These are phyloP conservation scores for Linyphia triangularis DNA, from an alignment of 2,888 invertebrate genomes.

Conservation along the genomic window DNA sequence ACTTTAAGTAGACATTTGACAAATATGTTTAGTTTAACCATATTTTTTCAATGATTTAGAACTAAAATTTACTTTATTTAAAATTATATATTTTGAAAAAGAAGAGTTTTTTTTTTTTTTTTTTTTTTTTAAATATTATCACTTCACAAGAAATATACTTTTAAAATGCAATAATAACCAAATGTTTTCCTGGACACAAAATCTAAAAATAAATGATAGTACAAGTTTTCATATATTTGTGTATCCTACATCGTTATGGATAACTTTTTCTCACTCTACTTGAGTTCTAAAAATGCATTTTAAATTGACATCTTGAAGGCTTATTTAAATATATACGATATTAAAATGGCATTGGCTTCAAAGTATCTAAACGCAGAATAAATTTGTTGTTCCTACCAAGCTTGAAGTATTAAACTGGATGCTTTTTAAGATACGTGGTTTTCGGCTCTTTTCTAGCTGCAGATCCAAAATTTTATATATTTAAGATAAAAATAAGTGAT, in stretches of 20 bases:
- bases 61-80: too few species aligned
- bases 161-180: too few species aligned
- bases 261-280: conserved; percentile 32
- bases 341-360: neutral
- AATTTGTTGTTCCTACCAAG: neutral
- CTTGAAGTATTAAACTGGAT: conserved; percentile 33
- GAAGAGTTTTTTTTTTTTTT: too few species aligned
- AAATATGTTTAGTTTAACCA: too few species aligned
- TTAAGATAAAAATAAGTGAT: conserved; percentile 7
- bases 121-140: too few species aligned
- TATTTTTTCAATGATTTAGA: too few species aligned
- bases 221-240: too few species aligned
- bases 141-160: too few species aligned
- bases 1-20: too few species aligned
- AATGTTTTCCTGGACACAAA: too few species aligned
- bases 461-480: conserved; percentile 5
- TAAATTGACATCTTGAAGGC: conserved; percentile 62
- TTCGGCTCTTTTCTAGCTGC: conserved; percentile 9
- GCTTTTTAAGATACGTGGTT: neutral
- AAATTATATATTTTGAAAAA: too few species aligned
- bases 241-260: neutral
- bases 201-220: too few species aligned
- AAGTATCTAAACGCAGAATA: neutral
- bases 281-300: conserved; percentile 57
- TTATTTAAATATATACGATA: conserved; percentile 66